Base-by-base conservation (phyloP, 1,140 invertebrate species). In the Macrotrachela quadricornifera region DNA sequence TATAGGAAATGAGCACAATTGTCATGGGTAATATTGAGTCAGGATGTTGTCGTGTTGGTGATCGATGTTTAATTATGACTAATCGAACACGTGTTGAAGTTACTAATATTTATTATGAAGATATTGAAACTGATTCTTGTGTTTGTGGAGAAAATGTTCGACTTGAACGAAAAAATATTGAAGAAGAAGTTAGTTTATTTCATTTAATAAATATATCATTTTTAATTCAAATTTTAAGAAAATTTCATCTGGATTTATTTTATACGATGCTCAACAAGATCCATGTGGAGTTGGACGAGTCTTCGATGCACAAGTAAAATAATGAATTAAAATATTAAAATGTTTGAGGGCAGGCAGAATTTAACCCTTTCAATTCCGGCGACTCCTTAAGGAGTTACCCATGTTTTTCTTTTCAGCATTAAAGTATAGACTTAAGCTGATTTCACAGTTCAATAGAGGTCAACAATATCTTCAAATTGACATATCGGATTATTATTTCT, bases 1-100 rank as follows among this genome's bases (percentile, higher is more conserved):
- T n/a, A n/a, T n/a, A n/a, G 74, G 94, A 99, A 65, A 99, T 99
- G 91, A 94, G 94, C 55, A 97, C 92, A 37, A 85, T 97, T 21
- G 80, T 97, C 12, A 84, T 96, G 78, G 94, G 94, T 14, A 99
- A 99, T 74, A 84, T 99, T 17, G 94, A 99, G 73, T 87, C 87
- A 6, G 94, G 94, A 13, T 78, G 77, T 61, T 82, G 88, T 59
- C 79, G 78, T 60, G 91, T 91, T 68, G 83, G 86, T 52, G 83
- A 90, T 69, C 82, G 79, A 57, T 68, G 97, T 43, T 71, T 91
- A 45, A 77, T 99, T 14, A 97, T 99, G 92, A 92, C 94, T 58
- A 99, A 99, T 71, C 84, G 83, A 76, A 85, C 91, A 73, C 75
- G 75, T 59, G 49, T 54, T n/a, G 50, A 59, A 21, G 45, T 59